These are phyloP conservation scores for Artemia sinica DNA, from an alignment of 2,888 invertebrate species.

Conservation along the genomic window DNA sequence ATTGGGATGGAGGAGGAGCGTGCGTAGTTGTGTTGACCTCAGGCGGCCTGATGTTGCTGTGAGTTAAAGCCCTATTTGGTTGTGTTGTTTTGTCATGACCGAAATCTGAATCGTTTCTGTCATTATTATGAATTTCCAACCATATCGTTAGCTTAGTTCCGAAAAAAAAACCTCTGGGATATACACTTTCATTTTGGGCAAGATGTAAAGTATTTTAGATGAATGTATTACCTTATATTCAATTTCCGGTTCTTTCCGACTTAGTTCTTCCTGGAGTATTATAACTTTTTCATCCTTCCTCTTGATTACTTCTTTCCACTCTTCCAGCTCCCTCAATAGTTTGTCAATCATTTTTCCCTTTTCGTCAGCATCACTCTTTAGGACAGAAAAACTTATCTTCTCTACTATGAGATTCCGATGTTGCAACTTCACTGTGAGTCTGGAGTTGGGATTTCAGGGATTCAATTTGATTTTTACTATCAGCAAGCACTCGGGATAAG, in stretches of 20 bases:
- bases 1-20: too few species aligned
- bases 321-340: conserved; percentile 25
- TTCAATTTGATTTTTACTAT: conserved; percentile 21
- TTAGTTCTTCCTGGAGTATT: conserved; percentile 30
- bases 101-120: too few species aligned
- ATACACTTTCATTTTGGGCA: background rate
- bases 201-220: background rate
- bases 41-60: too few species aligned
- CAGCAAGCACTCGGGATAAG: conserved; percentile 17
- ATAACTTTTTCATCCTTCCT: conserved; percentile 31
- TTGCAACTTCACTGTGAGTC: conserved; percentile 15
- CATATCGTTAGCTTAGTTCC: too few species aligned
- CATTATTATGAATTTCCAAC: too few species aligned
- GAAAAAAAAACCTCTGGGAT: background rate
- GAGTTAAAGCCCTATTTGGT: too few species aligned
- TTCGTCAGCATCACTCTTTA: conserved; percentile 24
- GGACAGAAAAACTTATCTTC: conserved; percentile 25
- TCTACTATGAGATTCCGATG: conserved; percentile 26
- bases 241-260: conserved; percentile 28
- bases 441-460: background rate
- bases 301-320: conserved; percentile 28
- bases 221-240: conserved; percentile 25
- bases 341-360: conserved; percentile 24
- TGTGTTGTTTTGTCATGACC: too few species aligned
- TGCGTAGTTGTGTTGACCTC: too few species aligned